phyloP scores from a whole-genome alignment of 2,113 vertebrate species.

The Elaphurus davidianus region DNA sequence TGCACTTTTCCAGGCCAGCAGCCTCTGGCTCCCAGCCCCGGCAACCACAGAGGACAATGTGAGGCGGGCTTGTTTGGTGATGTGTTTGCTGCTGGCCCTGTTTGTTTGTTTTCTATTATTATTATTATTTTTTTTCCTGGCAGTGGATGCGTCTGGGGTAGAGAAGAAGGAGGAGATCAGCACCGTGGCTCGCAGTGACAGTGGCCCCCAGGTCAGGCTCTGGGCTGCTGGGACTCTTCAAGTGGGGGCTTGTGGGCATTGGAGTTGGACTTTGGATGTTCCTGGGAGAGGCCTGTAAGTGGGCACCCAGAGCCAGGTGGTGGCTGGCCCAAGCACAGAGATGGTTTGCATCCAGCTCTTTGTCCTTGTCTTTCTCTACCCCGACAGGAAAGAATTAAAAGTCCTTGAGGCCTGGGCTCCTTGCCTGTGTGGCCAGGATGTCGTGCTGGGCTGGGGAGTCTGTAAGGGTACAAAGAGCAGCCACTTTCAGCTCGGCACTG shows the following conservation, averaged over 20 bases:
- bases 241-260: not conserved
- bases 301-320: not conserved
- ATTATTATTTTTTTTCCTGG: not conserved
- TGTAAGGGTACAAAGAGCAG: not conserved
- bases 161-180: not conserved
- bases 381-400: not conserved
- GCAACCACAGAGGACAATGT: conserved; percentile 59
- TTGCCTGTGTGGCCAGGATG: not conserved
- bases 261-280: not conserved
- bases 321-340: not conserved
- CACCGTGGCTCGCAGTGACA: not conserved
- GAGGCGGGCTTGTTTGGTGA: conserved; percentile 38
- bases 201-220: not conserved
- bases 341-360: not conserved
- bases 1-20: conserved; percentile 29
- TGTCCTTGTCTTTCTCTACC: not conserved
- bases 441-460: not conserved
- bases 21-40: conserved; percentile 44
- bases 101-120: conserved; percentile 54
- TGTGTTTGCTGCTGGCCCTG: conserved; percentile 38
- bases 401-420: not conserved
- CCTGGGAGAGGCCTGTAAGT: not conserved
- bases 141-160: not conserved
- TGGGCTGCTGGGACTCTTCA: not conserved
- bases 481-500: not conserved